A percentile compares a stretch with the other conserved stretches of the same genome.
These are phyloP conservation scores for Ornithoptera alexandrae DNA, from an alignment of 2,888 invertebrate genomes.

Conservation along the genomic window DNA sequence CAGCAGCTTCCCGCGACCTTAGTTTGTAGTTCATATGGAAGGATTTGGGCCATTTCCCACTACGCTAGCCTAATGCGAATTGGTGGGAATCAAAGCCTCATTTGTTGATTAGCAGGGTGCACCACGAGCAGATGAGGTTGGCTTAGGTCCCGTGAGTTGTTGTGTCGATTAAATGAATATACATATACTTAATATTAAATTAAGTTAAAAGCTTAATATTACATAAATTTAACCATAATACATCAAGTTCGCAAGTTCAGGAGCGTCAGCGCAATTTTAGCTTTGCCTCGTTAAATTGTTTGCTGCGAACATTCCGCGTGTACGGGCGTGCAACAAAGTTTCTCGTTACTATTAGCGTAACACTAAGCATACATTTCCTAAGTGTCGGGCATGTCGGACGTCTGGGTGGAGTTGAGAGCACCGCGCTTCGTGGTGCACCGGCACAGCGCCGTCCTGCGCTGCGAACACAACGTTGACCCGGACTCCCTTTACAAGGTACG, in stretches of 20 bases:
- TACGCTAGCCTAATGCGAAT: too few species aligned
- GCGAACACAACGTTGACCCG: constrained; percentile 86
- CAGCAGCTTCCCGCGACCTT: too few species aligned
- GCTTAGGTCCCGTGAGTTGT: too few species aligned
- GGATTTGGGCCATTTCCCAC: too few species aligned
- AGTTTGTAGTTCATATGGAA: too few species aligned
- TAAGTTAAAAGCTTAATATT: too few species aligned
- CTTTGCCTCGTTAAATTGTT: not conserved
- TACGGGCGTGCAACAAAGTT: not conserved
- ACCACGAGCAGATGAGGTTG: too few species aligned
- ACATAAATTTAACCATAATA: not conserved
- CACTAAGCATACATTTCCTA: constrained; percentile 26
- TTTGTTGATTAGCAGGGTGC: too few species aligned
- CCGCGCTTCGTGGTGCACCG: constrained; percentile 86
- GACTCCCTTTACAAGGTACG: constrained; percentile 86
- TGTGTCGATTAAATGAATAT: too few species aligned
- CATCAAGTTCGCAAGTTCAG: not conserved
- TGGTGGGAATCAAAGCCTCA: too few species aligned
- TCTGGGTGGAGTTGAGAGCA: constrained; percentile 82
- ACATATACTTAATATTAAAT: too few species aligned
- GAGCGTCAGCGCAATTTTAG: not conserved
- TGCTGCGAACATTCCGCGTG: not conserved
- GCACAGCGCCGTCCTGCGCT: constrained; percentile 83
- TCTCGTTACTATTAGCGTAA: constrained; percentile 1
- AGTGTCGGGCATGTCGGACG: constrained; percentile 75